Conservation (phyloP, 1,140 invertebrate genomes). For the Megalonaias nervosa region DNA sequence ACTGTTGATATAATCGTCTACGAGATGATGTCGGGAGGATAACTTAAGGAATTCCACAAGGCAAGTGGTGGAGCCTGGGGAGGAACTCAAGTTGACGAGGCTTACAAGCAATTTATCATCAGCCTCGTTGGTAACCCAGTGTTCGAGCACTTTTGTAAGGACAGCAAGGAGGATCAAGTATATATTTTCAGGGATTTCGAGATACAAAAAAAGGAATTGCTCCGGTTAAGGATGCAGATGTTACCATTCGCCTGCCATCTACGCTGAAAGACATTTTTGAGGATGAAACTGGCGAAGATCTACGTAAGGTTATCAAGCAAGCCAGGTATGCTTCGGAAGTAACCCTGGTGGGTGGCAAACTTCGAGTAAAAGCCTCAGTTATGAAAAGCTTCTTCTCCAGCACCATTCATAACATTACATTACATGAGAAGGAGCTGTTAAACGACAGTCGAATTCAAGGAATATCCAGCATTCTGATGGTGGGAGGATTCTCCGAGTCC, state of each 20-base stretch:
- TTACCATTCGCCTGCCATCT: not conserved
- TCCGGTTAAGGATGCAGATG: not conserved
- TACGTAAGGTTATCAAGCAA: not conserved
- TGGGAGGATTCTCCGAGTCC: conserved; percentile 12
- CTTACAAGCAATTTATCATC: conserved; percentile 1
- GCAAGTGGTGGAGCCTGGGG: conserved; percentile 26
- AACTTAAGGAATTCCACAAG: conserved; percentile 7
- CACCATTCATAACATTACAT: not conserved
- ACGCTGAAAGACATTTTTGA: not conserved
- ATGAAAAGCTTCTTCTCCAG: not conserved
- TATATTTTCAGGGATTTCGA: conserved; percentile 10
- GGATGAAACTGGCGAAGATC: not conserved
- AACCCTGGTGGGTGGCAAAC: not conserved
- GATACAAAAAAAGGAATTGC: not conserved
- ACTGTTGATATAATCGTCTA: conserved; percentile 24
- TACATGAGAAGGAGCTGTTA: not conserved
- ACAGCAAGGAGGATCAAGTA: not conserved
- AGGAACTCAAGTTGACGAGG: conserved; percentile 17
- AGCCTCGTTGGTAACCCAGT: not conserved
- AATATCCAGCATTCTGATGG: conserved; percentile 5
- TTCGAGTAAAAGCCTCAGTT: not conserved
- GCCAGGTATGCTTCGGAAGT: conserved; percentile 2
- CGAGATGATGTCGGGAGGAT: not conserved
- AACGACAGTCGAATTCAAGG: not conserved
- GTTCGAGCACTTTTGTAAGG: not conserved